Percentiles rank a stretch among this genome's conserved stretches.
phyloP scores from a whole-genome alignment of 2,113 vertebrate genomes.

The Rhinolophus ferrumequinum region DNA sequence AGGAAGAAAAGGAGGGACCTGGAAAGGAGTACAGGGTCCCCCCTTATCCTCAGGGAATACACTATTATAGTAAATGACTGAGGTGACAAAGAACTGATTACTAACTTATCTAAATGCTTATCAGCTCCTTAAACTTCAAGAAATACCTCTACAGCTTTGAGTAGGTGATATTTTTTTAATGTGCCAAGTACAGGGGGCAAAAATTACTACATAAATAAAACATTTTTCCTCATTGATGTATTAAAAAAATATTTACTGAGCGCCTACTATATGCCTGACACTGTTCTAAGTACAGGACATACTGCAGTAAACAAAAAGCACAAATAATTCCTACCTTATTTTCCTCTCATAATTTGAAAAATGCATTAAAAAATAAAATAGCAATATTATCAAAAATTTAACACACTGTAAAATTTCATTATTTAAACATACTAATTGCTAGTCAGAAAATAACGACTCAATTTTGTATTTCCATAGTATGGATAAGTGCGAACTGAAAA shows the following conservation, averaged over 20 bases:
- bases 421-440: constrained; percentile 9
- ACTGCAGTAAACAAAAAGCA: not conserved
- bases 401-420: constrained; percentile 10
- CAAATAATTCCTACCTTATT: not conserved
- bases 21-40: not conserved
- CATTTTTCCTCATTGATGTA: not conserved
- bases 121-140: not conserved
- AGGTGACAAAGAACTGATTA: not conserved
- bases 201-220: constrained; percentile 5
- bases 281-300: not conserved
- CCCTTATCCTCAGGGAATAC: not conserved
- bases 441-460: constrained; percentile 13
- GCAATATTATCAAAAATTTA: not conserved
- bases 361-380: constrained; percentile 20
- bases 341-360: constrained; percentile 31
- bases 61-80: not conserved
- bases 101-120: not conserved
- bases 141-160: constrained; percentile 7
- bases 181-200: not conserved
- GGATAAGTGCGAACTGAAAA: no score
- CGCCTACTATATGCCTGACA: not conserved
- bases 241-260: not conserved
- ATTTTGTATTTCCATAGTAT: not conserved
- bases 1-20: not conserved
- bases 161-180: not conserved